These are phyloP conservation scores for Cacoxenus indagator DNA, from an alignment of 2,888 invertebrate species.

Conservation along the genomic window DNA sequence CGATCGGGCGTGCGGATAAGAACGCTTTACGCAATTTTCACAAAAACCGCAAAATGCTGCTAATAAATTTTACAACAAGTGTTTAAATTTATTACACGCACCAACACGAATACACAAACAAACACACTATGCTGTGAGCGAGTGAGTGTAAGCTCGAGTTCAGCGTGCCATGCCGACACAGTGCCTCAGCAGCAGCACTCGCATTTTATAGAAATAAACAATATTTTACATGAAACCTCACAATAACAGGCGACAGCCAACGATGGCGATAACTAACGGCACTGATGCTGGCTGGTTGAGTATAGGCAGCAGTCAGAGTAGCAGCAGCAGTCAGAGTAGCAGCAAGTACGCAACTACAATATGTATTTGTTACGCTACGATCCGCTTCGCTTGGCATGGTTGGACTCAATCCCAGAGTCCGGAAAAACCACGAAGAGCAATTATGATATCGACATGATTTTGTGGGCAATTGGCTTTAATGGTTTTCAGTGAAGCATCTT, in stretches of 20 bases:
- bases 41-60: conserved; percentile 58
- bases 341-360: background rate
- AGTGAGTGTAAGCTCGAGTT: background rate
- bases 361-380: no score
- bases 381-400: background rate
- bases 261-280: conserved; percentile 51
- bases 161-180: background rate
- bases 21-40: conserved; percentile 30
- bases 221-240: conserved; percentile 11
- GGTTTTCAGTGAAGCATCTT: conserved; percentile 40
- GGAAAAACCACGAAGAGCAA: conserved; percentile 59
- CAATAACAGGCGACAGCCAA: conserved; percentile 31
- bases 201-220: conserved; percentile 18
- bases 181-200: background rate
- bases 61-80: conserved; percentile 63
- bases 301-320: background rate
- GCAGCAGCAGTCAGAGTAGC: background rate
- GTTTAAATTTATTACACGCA: conserved; percentile 56
- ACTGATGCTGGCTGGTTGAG: background rate
- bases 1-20: background rate
- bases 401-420: background rate
- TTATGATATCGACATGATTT: conserved; percentile 63
- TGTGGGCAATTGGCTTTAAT: conserved; percentile 63
- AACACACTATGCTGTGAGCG: background rate
- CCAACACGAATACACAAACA: background rate